Evolutionary conservation across 2,797 vertebrate species (phyloP).

Genomic region (Amazona ochrocephala): DNA sequence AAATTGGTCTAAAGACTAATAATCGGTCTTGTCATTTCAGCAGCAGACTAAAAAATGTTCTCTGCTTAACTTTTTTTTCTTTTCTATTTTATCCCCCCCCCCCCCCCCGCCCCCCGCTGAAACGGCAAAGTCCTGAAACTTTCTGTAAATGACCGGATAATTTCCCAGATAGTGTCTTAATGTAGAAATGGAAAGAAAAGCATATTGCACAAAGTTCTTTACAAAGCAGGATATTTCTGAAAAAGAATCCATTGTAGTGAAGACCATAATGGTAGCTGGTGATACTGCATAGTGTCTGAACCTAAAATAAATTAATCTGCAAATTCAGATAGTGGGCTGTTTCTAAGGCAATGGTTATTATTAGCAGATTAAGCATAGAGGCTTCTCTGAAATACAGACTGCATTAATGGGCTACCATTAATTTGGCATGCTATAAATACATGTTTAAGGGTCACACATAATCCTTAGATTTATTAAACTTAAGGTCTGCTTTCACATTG

Average conservation of each 20-base stretch:
- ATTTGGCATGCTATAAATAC: background rate
- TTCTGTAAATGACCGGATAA: background rate
- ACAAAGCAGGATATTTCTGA: background rate
- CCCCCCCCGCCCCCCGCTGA: too few species aligned
- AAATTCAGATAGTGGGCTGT: background rate
- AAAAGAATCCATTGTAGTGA: background rate
- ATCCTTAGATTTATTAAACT: background rate
- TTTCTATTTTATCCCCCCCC: too few species aligned
- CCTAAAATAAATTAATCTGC: background rate
- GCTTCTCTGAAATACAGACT: background rate
- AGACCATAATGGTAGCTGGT: background rate
- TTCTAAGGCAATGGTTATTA: background rate
- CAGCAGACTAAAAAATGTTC: rapidly evolving
- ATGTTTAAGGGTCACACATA: background rate
- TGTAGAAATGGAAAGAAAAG: background rate
- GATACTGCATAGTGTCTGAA: background rate
- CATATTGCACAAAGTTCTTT: background rate
- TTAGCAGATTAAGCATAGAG: background rate
- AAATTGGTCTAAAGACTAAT: background rate
- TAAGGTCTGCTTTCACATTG: background rate
- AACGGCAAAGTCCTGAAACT: background rate
- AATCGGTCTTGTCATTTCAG: background rate
- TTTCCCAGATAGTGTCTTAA: background rate
- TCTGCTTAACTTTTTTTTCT: too few species aligned
- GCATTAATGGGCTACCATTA: background rate